Base-by-base conservation (phyloP, 1,140 invertebrate species). In the Alviniconcha marisindica region DNA sequence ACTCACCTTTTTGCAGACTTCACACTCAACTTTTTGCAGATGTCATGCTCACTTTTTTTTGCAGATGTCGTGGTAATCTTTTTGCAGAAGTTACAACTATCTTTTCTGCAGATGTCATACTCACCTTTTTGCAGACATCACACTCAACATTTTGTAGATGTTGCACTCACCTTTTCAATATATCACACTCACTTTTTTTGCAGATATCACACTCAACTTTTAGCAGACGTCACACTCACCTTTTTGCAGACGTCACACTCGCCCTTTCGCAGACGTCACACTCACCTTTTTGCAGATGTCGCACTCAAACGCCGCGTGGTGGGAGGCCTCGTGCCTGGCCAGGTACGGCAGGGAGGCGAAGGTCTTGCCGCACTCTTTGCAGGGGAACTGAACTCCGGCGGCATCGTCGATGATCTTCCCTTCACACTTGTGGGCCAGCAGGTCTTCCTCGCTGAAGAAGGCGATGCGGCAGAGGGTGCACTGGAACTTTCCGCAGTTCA, bases 331-430 rank as follows among this genome's bases (percentile, higher is more conserved):
- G 74, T 92, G 92, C 3, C 87, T 84, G 15, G 89, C 85, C 1
- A 92, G 84, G 81, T 91, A 90, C 31, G 87, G 85, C 5, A 91
- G 74, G 54, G 89, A 91, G 1, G 86, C 84, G 81, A 92, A 92
- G 7, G 86, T 84, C 81, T 91, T 91, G 3, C 86, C 80, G 82
- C 91, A 92, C 15, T 87, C 83, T 42, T 84, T 86, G 78, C 92
- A 92, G 1, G 85, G 86, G 71, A 89, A 91, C 79, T 87, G 86
- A 4, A 83, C 81, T 60, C 66, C 84, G 33, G 81, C 78, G 42
- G 82, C 84, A 28, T 89, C 83, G 63, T 86, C 73, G 24, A 83
- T 36, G 7, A 84, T 87, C 33, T 74, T 84, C 10, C 78, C 82
- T 54, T 84, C 78, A 83, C 87, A 89, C 44, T 88, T 86, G 82